These are phyloP conservation scores for Venusia cambrica DNA, from an alignment of 2,888 invertebrate genomes.

Conservation along the genomic window DNA sequence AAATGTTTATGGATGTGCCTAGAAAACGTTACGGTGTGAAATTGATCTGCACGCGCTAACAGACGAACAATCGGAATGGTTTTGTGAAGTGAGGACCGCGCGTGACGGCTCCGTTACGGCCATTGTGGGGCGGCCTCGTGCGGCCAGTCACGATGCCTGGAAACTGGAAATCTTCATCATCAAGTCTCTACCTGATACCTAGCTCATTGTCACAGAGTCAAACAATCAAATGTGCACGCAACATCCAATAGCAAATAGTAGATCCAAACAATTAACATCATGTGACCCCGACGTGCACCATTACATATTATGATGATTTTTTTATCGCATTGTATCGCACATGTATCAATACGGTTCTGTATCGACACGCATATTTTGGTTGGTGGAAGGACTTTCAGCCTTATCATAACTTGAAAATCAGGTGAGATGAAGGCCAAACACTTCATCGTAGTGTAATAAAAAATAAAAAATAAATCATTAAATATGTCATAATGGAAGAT, in stretches of 20 bases:
- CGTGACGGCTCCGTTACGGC: slow-evolving; percentile 57
- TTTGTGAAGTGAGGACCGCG: slow-evolving; percentile 45
- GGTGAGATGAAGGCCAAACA: no score
- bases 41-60: slow-evolving; percentile 62
- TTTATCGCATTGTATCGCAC: slow-evolving; percentile 7
- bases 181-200: slow-evolving; percentile 28
- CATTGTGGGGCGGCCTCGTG: slow-evolving; percentile 59
- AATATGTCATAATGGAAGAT: no score
- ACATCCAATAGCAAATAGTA: slow-evolving; percentile 12
- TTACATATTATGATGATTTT: slow-evolving; percentile 11
- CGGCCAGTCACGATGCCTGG: slow-evolving; percentile 48
- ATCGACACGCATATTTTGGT: no score
- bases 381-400: no score
- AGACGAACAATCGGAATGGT: slow-evolving; percentile 48
- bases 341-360: no score
- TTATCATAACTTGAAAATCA: no score
- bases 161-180: slow-evolving; percentile 33
- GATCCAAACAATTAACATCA: slow-evolving; percentile 16
- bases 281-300: slow-evolving; percentile 19
- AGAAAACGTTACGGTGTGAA: slow-evolving; percentile 56
- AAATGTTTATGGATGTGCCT: slow-evolving; percentile 48
- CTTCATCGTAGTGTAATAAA: no score
- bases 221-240: slow-evolving; percentile 22
- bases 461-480: no score
- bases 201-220: slow-evolving; percentile 25